Evolutionary conservation across 2,888 invertebrate genomes (phyloP).

Genomic region (Pemphredon lugubris): DNA sequence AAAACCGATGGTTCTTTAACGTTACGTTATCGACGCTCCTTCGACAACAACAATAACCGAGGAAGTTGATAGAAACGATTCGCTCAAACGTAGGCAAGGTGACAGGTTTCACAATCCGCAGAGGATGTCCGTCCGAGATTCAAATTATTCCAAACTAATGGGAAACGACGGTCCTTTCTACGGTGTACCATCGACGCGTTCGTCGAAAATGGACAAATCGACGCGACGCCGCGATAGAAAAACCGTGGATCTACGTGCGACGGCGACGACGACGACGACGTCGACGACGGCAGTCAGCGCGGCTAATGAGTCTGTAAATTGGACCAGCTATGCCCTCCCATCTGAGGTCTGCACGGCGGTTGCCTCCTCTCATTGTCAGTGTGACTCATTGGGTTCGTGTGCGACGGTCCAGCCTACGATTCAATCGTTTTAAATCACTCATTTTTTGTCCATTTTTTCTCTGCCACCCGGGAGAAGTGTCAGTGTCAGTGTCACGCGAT

Average conservation of each 20-base stretch:
- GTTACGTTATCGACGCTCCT: too few relatives aligned
- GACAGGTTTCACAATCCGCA: too few relatives aligned
- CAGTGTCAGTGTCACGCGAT: slow-evolving; percentile 35
- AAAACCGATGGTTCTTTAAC: too few relatives aligned
- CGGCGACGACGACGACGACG: slow-evolving; percentile 55
- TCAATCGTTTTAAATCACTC: slow-evolving; percentile 31
- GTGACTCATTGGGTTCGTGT: slow-evolving; percentile 64
- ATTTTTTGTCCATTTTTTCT: slow-evolving; percentile 29
- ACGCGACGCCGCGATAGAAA: slow-evolving; percentile 25
- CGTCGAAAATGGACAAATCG: slow-evolving; percentile 40
- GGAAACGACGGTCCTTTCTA: too few relatives aligned
- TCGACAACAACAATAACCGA: too few relatives aligned
- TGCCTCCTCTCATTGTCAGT: slow-evolving; percentile 67
- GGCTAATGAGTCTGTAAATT: slow-evolving; percentile 79
- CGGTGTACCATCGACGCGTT: slow-evolving; percentile 32
- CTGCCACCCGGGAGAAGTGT: slow-evolving; percentile 18
- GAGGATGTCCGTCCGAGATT: too few relatives aligned
- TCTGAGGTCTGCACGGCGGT: slow-evolving; percentile 65
- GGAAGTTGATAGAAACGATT: too few relatives aligned
- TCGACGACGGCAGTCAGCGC: slow-evolving; percentile 65
- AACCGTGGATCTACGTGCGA: slow-evolving; percentile 45
- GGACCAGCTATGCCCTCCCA: slow-evolving; percentile 70
- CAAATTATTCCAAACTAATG: too few relatives aligned
- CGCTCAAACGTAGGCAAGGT: too few relatives aligned
- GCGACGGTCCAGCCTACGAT: slow-evolving; percentile 47